Percentiles rank a stretch among this genome's conserved stretches.
Evolutionary conservation across 1,140 invertebrate genomes (phyloP).

Genomic region (Pollicipes pollicipes): DNA sequence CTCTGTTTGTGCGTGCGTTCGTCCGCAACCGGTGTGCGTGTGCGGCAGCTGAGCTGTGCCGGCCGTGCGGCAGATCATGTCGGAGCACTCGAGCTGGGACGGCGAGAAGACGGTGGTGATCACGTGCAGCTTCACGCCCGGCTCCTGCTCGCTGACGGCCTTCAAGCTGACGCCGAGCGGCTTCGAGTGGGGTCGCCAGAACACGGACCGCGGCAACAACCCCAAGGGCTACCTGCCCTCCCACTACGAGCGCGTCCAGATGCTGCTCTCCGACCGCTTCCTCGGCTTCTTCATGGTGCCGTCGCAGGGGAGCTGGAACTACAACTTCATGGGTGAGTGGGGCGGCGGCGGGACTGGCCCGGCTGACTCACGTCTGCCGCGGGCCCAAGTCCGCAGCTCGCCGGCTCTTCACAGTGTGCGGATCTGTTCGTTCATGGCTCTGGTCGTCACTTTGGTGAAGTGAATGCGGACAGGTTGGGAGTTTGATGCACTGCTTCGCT

Average conservation of each 20-base stretch:
- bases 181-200: conserved; percentile 96
- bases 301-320: conserved; percentile 94
- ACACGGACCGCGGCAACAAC: conserved; percentile 98
- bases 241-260: conserved; percentile 98
- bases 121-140: conserved; percentile 96
- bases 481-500: no score
- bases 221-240: conserved; percentile 97
- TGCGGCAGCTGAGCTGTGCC: no score
- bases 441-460: no score
- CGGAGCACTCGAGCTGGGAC: conserved; percentile 90
- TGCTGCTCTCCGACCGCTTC: conserved; percentile 94
- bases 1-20: no score
- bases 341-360: no score
- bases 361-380: no score
- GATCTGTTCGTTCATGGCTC: no score
- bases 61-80: conserved; percentile 73
- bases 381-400: no score
- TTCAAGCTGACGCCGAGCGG: conserved; percentile 96
- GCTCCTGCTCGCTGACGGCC: conserved; percentile 90
- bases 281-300: conserved; percentile 99
- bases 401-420: no score
- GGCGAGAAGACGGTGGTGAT: conserved; percentile 99
- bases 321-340: conserved; percentile 88
- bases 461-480: no score
- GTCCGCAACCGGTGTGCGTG: no score